Evolutionary conservation across 2,888 invertebrate genomes (phyloP).

Genomic region (Lithophane ornitopus): DNA sequence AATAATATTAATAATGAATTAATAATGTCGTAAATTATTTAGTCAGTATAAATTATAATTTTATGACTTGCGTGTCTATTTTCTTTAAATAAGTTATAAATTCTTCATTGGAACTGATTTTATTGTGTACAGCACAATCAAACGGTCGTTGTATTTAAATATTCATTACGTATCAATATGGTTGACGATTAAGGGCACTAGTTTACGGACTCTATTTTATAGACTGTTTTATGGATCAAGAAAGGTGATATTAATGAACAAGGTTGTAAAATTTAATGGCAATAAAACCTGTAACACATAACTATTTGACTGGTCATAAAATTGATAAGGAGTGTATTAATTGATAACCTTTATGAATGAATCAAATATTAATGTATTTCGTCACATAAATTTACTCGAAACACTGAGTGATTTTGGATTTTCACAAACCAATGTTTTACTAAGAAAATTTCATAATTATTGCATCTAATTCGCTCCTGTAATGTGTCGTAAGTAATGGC

Average conservation of each 20-base stretch:
- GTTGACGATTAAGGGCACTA: slow-evolving; percentile 18
- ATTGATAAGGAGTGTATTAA: slow-evolving; percentile 12
- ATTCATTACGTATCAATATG: slow-evolving; percentile 27
- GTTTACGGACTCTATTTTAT: slow-evolving; percentile 23
- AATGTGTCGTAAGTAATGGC: slow-evolving; percentile 8
- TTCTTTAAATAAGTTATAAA: slow-evolving; percentile 44
- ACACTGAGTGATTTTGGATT: not conserved
- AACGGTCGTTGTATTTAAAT: slow-evolving; percentile 10
- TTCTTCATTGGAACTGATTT: slow-evolving; percentile 21
- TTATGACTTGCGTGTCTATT: slow-evolving; percentile 23
- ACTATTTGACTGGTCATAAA: slow-evolving; percentile 32
- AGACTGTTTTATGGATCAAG: slow-evolving; percentile 28
- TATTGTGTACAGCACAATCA: slow-evolving; percentile 22
- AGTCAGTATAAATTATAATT: slow-evolving; percentile 31
- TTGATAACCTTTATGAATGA: slow-evolving; percentile 6
- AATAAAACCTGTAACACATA: slow-evolving; percentile 26
- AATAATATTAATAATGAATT: slow-evolving; percentile 7
- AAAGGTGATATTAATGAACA: slow-evolving; percentile 8
- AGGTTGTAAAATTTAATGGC: slow-evolving; percentile 29
- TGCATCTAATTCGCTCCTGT: slow-evolving; percentile 25
- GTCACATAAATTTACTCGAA: not conserved
- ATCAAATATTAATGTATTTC: not conserved
- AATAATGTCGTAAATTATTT: slow-evolving; percentile 23
- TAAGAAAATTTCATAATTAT: not conserved
- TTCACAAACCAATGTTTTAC: not conserved